These are phyloP conservation scores for Psittacus erithacus DNA, from an alignment of 2,113 vertebrate species.

Conservation along the genomic window DNA sequence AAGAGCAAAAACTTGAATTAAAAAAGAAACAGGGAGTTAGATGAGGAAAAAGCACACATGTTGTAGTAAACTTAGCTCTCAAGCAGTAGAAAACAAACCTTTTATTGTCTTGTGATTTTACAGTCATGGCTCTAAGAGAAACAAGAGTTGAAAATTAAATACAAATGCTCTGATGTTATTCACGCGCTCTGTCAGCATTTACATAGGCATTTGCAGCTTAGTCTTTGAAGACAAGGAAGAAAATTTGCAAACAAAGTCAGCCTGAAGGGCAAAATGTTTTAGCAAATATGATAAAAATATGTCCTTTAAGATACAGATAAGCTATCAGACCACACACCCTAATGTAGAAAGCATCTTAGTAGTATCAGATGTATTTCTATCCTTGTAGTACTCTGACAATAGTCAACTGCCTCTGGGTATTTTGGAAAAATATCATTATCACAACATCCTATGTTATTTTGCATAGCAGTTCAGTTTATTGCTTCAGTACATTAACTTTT, in stretches of 20 bases:
- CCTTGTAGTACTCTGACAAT: neutral
- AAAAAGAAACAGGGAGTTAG: neutral
- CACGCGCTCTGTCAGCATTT: neutral
- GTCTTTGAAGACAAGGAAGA: neutral
- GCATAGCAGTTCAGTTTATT: neutral
- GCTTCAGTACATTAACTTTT: neutral
- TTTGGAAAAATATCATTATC: slow-evolving; percentile 47
- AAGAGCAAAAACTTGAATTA: neutral
- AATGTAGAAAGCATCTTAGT: neutral
- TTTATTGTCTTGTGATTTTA: neutral
- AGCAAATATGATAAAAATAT: neutral
- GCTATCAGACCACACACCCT: slow-evolving; percentile 23
- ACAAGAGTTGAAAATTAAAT: neutral
- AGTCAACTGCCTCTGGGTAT: neutral
- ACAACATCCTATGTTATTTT: neutral
- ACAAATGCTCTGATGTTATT: neutral
- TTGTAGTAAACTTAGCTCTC: neutral
- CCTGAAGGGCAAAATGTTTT: neutral
- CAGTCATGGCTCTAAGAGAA: neutral
- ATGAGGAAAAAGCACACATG: neutral
- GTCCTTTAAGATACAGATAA: slow-evolving; percentile 19
- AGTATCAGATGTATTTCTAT: slow-evolving; percentile 9
- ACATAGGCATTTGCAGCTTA: neutral
- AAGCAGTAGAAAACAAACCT: neutral
- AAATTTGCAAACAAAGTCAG: slow-evolving; percentile 6